Conservation (phyloP, 2,797 vertebrate species). For the Sebastes flavidus region DNA sequence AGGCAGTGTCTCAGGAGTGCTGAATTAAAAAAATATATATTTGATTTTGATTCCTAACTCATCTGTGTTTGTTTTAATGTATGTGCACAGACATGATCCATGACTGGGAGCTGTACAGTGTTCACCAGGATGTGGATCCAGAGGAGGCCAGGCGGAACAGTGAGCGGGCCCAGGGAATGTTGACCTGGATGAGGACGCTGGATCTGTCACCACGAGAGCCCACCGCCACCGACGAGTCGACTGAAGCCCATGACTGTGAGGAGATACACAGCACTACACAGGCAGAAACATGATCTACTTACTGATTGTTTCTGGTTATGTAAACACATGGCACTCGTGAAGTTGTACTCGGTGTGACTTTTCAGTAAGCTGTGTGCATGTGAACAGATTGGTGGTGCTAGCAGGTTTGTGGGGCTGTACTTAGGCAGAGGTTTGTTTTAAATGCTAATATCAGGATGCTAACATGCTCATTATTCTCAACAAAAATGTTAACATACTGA, state of each 20-base stretch:
- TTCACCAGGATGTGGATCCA: conserved; percentile 86
- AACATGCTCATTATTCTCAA: neutral
- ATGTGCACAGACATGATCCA: conserved; percentile 86
- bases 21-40: neutral
- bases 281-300: neutral
- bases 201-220: conserved; percentile 83
- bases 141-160: conserved; percentile 82
- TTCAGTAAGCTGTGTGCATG: neutral
- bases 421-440: neutral
- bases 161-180: conserved; percentile 80
- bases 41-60: neutral
- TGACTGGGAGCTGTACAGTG: conserved; percentile 90
- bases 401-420: neutral
- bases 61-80: neutral
- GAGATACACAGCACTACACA: conserved; percentile 5
- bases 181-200: conserved; percentile 84
- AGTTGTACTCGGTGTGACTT: neutral
- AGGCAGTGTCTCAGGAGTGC: neutral
- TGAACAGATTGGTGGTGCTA: neutral
- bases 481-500: neutral
- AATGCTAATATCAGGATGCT: too few species aligned
- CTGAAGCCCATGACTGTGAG: conserved; percentile 87
- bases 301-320: neutral
- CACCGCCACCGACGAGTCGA: conserved; percentile 83
- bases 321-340: neutral